Conservation (phyloP, 2,113 vertebrate genomes). For the Speoplatyrhinus poulsoni region DNA sequence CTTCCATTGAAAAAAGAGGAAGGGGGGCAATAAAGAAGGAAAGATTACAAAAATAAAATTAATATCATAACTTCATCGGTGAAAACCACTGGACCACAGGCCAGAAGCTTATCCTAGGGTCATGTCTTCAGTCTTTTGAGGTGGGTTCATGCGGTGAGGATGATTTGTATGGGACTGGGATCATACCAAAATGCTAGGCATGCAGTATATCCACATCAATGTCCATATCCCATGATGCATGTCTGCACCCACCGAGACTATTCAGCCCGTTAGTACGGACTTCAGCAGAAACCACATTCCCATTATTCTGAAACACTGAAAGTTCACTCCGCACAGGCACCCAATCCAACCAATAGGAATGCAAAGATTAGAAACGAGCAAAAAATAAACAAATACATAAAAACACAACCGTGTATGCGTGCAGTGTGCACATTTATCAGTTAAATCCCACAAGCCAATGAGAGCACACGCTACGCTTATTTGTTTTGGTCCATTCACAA, state of each 20-base stretch:
- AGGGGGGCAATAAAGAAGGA: constrained; percentile 61
- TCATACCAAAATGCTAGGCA: constrained; percentile 53
- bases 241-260: constrained; percentile 2
- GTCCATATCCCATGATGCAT: constrained; percentile 27
- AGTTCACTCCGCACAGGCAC: not conserved
- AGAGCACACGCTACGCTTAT: constrained; percentile 2
- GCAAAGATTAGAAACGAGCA: not conserved
- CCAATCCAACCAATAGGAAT: not conserved
- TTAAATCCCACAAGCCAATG: constrained; percentile 1
- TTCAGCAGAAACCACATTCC: constrained; percentile 2
- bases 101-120: constrained; percentile 37
- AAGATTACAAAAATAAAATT: constrained; percentile 54
- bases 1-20: constrained; percentile 70
- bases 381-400: not conserved
- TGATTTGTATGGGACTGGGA: constrained; percentile 6
- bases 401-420: not conserved
- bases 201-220: constrained; percentile 66
- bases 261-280: not conserved
- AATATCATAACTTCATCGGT: constrained; percentile 44
- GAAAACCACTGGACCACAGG: constrained; percentile 22
- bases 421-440: not conserved
- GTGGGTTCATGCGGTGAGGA: constrained; percentile 64
- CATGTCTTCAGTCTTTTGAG: constrained; percentile 24
- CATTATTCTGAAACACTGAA: not conserved
- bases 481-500: constrained; percentile 30